These are phyloP conservation scores for Anomalospiza imberbis DNA, from an alignment of 2,797 vertebrate genomes.

Conservation along the genomic window DNA sequence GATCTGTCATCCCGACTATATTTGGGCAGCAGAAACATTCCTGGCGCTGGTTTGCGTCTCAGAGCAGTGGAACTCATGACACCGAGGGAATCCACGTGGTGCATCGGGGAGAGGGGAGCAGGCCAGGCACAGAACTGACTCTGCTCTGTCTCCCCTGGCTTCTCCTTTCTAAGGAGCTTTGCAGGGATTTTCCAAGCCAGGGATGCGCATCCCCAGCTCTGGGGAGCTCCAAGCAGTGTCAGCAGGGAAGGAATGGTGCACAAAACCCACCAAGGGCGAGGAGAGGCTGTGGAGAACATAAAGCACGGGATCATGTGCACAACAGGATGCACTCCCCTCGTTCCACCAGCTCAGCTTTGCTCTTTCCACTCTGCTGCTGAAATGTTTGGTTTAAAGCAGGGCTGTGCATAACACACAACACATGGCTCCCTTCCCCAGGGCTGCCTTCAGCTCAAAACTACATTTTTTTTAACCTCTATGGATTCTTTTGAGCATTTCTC, in stretches of 20 bases:
- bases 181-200: neutral
- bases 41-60: neutral
- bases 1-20: neutral
- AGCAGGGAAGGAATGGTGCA: neutral
- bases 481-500: neutral
- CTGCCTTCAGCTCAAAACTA: neutral
- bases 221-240: neutral
- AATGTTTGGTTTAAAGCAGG: neutral
- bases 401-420: neutral
- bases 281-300: neutral
- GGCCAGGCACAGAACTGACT: neutral
- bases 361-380: neutral
- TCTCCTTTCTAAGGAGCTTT: neutral
- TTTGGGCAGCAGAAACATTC: constrained; percentile 33
- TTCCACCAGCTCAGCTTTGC: neutral
- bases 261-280: neutral
- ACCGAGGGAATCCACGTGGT: neutral
- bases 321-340: fast-evolving
- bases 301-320: neutral
- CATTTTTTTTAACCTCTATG: neutral
- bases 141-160: neutral
- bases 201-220: neutral
- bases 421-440: neutral
- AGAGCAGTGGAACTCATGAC: constrained; percentile 3
- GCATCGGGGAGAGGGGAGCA: neutral